Base-by-base conservation (phyloP, 1,140 invertebrate genomes). In the Cotesia glomerata region DNA sequence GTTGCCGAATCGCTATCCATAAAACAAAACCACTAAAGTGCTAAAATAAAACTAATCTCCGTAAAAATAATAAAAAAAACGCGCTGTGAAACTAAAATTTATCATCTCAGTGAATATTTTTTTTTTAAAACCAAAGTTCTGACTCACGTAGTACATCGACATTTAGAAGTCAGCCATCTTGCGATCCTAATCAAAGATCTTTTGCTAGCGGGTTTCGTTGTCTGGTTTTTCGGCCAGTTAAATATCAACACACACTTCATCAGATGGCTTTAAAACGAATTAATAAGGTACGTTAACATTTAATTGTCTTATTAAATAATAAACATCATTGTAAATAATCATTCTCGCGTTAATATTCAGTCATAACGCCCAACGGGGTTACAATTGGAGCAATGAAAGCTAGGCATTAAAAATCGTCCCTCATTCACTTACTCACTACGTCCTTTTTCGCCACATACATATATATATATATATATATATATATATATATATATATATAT, bases 211-310 rank as follows among this genome's bases (percentile, higher is more conserved):
- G 82, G 84, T 86, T 87, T 85, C 85, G 84, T 85, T 88, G 85
- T 87, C 86, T 87, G 85, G 82, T 85, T 86, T 67, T 86, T 84
- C 78, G 77, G 83, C 82, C 83, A 86, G 86, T 84, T 83, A 82
- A 26, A 82, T 84, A 85, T 86, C 85, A 86, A 89, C 81, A 89
- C 84, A 89, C 84, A 88, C 77, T 85, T 83, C 84, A 83, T 87
- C 88, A 92, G 94, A 96, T 96, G 95, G 95, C 95, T 91, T 93
- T 96, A 92, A 96, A 96, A 92, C 91, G 95, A 93, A 96, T 96
- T 91, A 96, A 96, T 93, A 96, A 96, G 94, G 94, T 95, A 93
- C 87, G 92, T 92, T 83, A 79, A 83, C 34, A 64, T 58, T 71
- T 36, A 26, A 34, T 16, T 52, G 64, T 63, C 32, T 36, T 49